These are phyloP conservation scores for Argynnis bischoffii DNA, from an alignment of 2,888 invertebrate species.

Conservation along the genomic window DNA sequence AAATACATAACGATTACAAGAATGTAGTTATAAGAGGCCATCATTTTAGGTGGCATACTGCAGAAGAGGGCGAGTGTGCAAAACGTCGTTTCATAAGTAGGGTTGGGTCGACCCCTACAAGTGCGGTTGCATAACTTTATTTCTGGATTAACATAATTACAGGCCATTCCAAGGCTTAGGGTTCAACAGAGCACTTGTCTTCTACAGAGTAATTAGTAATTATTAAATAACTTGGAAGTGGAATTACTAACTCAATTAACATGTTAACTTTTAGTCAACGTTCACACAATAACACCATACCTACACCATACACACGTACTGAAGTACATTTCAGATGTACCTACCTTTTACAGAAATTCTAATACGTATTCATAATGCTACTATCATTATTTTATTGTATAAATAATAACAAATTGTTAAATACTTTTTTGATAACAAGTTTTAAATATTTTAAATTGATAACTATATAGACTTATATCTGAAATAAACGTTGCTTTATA, in stretches of 20 bases:
- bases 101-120: conserved; percentile 63
- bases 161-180: conserved; percentile 58
- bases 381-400: too few species aligned
- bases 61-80: conserved; percentile 55
- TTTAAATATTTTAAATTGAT: too few species aligned
- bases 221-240: conserved; percentile 30
- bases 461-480: too few species aligned
- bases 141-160: conserved; percentile 78
- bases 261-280: neutral
- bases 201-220: conserved; percentile 34
- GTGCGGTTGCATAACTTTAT: conserved; percentile 76
- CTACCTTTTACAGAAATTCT: neutral
- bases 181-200: conserved; percentile 42
- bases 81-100: conserved; percentile 59
- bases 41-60: conserved; percentile 52
- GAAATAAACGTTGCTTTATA: too few species aligned
- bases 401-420: too few species aligned
- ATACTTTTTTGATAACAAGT: too few species aligned
- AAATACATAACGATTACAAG: too few species aligned
- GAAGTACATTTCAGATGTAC: neutral
- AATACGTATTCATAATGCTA: too few species aligned
- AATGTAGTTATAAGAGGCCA: conserved; percentile 41
- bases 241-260: conserved; percentile 27
- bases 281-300: neutral
- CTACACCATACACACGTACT: neutral